phyloP scores from a whole-genome alignment of 2,113 vertebrate species.

The Crocuta crocuta region DNA sequence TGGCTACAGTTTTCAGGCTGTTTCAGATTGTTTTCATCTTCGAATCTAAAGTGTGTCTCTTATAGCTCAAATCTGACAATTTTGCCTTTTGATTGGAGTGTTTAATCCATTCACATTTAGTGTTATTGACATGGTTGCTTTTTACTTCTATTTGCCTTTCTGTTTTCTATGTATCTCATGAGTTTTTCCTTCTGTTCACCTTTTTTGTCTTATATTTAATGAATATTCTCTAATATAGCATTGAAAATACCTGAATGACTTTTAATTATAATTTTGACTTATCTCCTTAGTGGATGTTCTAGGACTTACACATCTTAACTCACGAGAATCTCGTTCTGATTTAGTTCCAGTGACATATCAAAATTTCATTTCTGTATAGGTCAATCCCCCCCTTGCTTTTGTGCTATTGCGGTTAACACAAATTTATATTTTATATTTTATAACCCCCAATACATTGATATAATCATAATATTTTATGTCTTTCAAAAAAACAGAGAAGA shows the following conservation, averaged over 20 bases:
- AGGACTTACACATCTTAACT: neutral
- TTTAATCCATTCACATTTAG: neutral
- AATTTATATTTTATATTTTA: neutral
- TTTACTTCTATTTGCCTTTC: neutral
- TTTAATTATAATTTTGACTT: neutral
- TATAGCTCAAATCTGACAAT: neutral
- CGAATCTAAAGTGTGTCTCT: neutral
- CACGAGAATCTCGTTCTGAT: neutral
- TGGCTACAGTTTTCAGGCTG: neutral
- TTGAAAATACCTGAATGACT: neutral
- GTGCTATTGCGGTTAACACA: neutral
- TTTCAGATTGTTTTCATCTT: neutral
- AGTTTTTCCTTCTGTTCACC: neutral
- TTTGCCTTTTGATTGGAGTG: neutral
- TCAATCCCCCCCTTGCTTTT: neutral
- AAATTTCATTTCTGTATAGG: neutral
- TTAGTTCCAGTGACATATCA: neutral
- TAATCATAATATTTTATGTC: neutral
- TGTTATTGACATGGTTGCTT: neutral
- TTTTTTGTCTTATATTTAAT: neutral
- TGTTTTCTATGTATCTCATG: neutral
- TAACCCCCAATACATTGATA: neutral
- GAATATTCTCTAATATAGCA: too few relatives aligned
- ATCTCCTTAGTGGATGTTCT: neutral
- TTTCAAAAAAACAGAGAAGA: neutral